Percentiles rank a stretch among this genome's conserved stretches.
Evolutionary conservation across 2,113 vertebrate species (phyloP).

Genomic region (Danionella cerebrum): DNA sequence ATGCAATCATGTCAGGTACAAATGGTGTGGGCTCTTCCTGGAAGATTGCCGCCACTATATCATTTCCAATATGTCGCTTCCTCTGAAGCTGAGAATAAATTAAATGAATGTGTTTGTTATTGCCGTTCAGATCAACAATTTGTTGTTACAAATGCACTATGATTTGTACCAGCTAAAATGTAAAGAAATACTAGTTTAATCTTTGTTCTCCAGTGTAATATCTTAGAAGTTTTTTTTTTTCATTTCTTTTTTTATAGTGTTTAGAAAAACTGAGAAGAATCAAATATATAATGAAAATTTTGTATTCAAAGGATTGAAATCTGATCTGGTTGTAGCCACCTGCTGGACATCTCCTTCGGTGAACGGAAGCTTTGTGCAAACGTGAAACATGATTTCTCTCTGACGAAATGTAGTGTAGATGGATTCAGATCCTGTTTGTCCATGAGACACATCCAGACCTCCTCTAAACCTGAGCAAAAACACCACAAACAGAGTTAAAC

Average conservation of each 20-base stretch:
- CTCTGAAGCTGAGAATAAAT: constrained; percentile 76
- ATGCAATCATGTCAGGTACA: constrained; percentile 94
- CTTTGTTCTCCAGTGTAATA: not conserved
- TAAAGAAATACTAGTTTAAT: too few relatives aligned
- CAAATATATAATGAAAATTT: too few relatives aligned
- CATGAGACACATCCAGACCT: constrained; percentile 89
- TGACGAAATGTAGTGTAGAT: constrained; percentile 85
- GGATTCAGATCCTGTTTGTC: constrained; percentile 86
- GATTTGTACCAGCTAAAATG: too few relatives aligned
- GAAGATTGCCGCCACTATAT: constrained; percentile 91
- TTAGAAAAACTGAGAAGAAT: too few relatives aligned
- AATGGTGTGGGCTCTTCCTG: constrained; percentile 92
- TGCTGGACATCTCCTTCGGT: constrained; percentile 90
- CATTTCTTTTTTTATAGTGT: too few relatives aligned
- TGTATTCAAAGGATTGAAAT: not conserved
- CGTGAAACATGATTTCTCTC: constrained; percentile 95
- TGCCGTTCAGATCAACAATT: too few relatives aligned
- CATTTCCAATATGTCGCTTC: constrained; percentile 93
- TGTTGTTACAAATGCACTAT: too few relatives aligned
- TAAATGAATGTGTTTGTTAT: not conserved
- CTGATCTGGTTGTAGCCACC: constrained; percentile 54
- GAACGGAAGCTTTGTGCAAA: constrained; percentile 92
- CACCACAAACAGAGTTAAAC: not conserved
- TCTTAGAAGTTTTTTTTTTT: not conserved
- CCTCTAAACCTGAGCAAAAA: constrained; percentile 77